Base-by-base conservation (phyloP, 2,888 invertebrate genomes). In the Chesias legatella region DNA sequence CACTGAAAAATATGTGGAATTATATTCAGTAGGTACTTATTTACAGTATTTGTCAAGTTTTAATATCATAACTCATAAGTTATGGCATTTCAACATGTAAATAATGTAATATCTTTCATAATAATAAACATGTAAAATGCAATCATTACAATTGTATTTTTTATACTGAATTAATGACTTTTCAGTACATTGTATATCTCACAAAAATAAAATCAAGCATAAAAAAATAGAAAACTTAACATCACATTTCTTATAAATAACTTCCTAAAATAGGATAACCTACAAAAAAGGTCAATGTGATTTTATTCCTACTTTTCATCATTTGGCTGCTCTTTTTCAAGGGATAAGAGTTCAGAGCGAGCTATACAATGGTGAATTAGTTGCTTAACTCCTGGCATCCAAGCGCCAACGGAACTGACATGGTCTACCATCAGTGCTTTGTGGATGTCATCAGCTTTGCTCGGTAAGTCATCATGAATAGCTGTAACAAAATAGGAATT, bases 381-480 rank as follows among this genome's bases (percentile, higher is more conserved):
- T 43, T 91, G 90, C 56, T 91, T 90, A 17, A 92, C 79, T 26
- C 90, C 91, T 0, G 91, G 88, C 88, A 92, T 91, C 91, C 92
- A 92, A 1, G 79, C 77, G 31, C 89, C 88, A 0, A 91, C 91
- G 6, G 80, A 63, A 43, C 88, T 80, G 0, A 90, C 88, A 74
- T 91, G 80, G 45, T 90, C 89, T 51, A 91, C 89, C 90, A 92
- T 91, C 9, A 92, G 66, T 0, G 83, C 78, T 58, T 89, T 73
- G 53, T 92, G 92, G 32, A 91, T 80, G 40, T 89, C 84, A 70
- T 92, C 90, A 13, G 91, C 91, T 64, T 70, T 74, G 7, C 68
- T 76, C 1, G 83, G 79, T 29, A 88, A 70, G 27, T 88, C 79
- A 34, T 81, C 77, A 60, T 67, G 68, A 21, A 92, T 69, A 35